Percentiles rank a stretch among this genome's conserved stretches.
Conservation (phyloP, 2,797 vertebrate species). For the Eulemur mongoz region DNA sequence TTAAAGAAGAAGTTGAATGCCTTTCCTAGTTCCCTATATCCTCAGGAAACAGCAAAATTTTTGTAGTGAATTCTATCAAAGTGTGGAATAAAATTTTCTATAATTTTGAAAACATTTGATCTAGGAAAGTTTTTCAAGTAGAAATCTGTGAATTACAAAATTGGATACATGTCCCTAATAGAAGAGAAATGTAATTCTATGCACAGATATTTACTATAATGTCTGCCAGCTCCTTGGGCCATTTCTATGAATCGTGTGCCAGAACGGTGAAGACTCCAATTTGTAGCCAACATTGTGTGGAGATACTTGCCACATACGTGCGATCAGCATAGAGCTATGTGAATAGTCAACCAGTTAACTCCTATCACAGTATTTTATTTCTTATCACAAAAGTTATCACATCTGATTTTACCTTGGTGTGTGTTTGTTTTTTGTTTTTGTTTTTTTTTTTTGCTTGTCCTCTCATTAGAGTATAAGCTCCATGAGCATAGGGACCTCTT, state of each 20-base stretch:
- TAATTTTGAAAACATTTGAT: conserved; percentile 27
- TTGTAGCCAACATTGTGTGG: not conserved
- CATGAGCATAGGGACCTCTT: not conserved
- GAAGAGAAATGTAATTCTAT: not conserved
- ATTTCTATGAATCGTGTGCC: conserved; percentile 14
- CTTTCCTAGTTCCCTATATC: not conserved
- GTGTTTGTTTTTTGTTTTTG: no score
- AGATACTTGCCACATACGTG: not conserved
- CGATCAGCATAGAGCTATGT: not conserved
- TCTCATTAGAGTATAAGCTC: not conserved
- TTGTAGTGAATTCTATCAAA: not conserved
- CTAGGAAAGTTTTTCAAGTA: not conserved
- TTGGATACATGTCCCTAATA: not conserved
- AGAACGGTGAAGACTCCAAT: not conserved
- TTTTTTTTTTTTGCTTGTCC: not conserved
- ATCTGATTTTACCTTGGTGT: not conserved
- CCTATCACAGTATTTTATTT: not conserved
- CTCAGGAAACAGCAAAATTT: conserved; percentile 23
- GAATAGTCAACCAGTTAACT: not conserved
- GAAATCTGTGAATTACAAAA: not conserved
- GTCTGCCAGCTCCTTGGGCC: not conserved
- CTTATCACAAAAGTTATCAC: not conserved
- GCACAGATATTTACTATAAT: not conserved
- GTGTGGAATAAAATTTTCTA: not conserved
- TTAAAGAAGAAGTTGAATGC: not conserved